Percentiles rank a stretch among this genome's conserved stretches.
phyloP scores from a whole-genome alignment of 2,888 invertebrate genomes.

The Heliconius sara region DNA sequence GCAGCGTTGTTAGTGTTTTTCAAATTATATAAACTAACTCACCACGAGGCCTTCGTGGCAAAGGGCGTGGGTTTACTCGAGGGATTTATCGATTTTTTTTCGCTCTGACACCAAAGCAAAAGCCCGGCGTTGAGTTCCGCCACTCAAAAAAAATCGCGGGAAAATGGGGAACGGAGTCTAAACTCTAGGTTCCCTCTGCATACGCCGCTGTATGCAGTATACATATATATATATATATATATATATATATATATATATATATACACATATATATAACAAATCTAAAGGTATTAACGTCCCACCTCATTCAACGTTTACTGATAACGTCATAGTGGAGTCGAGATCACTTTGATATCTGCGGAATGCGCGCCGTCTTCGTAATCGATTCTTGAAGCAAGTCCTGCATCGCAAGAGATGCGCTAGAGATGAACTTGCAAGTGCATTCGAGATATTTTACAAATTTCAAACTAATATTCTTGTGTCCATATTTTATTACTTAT shows the following conservation, averaged over 20 bases:
- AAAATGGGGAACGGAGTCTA: too few relatives aligned
- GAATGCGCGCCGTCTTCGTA: constrained; percentile 67
- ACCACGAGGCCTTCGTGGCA: too few relatives aligned
- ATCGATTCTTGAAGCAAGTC: constrained; percentile 67
- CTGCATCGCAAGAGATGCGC: constrained; percentile 63
- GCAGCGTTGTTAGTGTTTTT: background rate
- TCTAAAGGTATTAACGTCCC: constrained; percentile 5
- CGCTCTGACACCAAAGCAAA: too few relatives aligned
- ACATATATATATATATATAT: too few relatives aligned
- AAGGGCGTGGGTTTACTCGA: too few relatives aligned
- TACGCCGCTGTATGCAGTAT: too few relatives aligned
- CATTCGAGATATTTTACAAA: background rate
- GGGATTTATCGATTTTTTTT: too few relatives aligned
- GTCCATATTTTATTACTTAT: background rate
- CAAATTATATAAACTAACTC: background rate
- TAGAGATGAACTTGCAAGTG: constrained; percentile 47
- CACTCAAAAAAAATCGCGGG: too few relatives aligned
- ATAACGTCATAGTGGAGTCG: constrained; percentile 58
- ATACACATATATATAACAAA: too few relatives aligned
- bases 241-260: too few relatives aligned
- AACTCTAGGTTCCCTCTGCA: too few relatives aligned
- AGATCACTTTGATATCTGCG: constrained; percentile 64
- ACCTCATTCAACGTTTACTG: constrained; percentile 48
- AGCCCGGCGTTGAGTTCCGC: too few relatives aligned
- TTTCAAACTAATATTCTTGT: background rate